Conservation (phyloP, 2,113 vertebrate genomes). For the Rhegmatorhina hoffmannsi region DNA sequence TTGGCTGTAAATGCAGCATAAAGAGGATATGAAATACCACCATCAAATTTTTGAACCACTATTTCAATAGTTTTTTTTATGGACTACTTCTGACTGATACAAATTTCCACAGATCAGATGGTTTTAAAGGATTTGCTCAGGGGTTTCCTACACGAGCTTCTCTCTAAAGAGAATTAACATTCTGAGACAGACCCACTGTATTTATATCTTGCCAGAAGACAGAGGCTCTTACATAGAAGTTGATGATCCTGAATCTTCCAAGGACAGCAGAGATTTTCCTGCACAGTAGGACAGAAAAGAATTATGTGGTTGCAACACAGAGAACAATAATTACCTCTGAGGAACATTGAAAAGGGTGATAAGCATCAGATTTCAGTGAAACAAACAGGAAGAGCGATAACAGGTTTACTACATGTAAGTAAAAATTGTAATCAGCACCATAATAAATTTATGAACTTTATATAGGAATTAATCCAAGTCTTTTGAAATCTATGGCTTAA, state of each 20-base stretch:
- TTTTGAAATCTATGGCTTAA: neutral
- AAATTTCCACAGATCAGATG: neutral
- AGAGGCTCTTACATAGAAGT: neutral
- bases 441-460: constrained; percentile 1
- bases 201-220: neutral
- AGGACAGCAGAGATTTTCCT: neutral
- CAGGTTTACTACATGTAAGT: neutral
- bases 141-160: neutral
- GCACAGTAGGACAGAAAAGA: neutral
- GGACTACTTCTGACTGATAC: neutral
- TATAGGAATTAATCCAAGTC: neutral
- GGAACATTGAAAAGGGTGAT: neutral
- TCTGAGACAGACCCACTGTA: neutral
- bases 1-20: neutral
- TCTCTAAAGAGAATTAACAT: neutral
- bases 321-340: neutral
- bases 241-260: neutral
- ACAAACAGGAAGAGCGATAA: neutral
- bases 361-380: neutral
- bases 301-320: neutral
- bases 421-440: neutral
- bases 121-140: neutral
- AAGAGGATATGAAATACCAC: neutral
- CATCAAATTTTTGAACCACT: neutral
- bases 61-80: neutral